These are phyloP conservation scores for Anniella stebbinsi DNA, from an alignment of 2,797 vertebrate genomes.

Conservation along the genomic window DNA sequence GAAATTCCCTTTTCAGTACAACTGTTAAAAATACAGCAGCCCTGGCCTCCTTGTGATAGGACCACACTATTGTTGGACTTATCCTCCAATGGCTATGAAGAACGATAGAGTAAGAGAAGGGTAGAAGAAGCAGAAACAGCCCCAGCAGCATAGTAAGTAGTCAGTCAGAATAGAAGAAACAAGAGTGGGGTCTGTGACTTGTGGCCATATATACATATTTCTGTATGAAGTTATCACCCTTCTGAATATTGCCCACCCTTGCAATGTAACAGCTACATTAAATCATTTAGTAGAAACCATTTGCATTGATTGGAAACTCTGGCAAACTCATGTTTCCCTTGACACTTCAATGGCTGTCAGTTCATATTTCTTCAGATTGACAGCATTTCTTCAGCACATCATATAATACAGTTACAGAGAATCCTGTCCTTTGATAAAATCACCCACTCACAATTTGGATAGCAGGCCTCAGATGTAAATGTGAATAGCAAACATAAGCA, in stretches of 20 bases:
- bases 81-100: background rate
- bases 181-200: background rate
- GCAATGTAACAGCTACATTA: background rate
- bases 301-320: background rate
- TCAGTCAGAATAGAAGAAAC: background rate
- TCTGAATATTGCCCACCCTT: background rate
- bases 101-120: background rate
- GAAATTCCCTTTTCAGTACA: no score
- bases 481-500: fast-evolving
- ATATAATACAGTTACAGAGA: background rate
- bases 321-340: background rate
- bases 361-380: constrained; percentile 23
- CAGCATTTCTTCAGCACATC: background rate
- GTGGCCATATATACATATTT: background rate
- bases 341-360: background rate
- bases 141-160: background rate
- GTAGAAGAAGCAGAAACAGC: background rate
- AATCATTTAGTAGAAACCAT: constrained; percentile 9
- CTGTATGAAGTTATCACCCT: background rate
- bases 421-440: background rate
- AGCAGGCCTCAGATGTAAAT: background rate
- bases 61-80: background rate
- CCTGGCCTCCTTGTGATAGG: no score
- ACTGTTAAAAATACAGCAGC: no score
- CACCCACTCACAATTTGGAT: background rate